Percentiles rank a stretch among this genome's conserved stretches.
phyloP scores from a whole-genome alignment of 2,113 vertebrate species.

The Hydrochoerus hydrochaeris region DNA sequence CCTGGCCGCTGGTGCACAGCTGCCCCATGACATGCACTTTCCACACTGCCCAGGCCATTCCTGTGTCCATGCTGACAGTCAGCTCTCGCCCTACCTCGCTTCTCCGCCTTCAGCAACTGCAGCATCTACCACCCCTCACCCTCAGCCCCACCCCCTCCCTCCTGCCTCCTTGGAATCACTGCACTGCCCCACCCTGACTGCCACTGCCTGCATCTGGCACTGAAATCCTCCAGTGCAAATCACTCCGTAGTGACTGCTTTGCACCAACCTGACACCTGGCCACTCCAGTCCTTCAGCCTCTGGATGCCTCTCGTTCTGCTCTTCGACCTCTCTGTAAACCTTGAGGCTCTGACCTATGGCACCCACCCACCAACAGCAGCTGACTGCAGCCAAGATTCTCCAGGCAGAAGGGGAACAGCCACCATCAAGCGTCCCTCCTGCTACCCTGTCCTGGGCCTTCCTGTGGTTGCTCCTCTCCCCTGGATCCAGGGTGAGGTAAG shows the following conservation, averaged over 20 bases:
- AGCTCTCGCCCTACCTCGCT: neutral
- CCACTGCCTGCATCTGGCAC: neutral
- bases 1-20: neutral
- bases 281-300: neutral
- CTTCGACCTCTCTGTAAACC: neutral
- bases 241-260: neutral
- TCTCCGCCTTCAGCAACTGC: neutral
- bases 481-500: neutral
- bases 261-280: neutral
- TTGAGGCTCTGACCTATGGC: neutral
- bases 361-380: neutral
- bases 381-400: neutral
- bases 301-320: neutral
- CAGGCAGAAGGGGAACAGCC: neutral
- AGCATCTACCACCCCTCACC: too few species aligned
- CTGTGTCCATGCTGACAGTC: neutral
- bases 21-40: neutral
- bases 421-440: neutral
- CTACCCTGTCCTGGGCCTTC: neutral
- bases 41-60: neutral
- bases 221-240: neutral
- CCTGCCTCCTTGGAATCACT: neutral
- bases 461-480: neutral
- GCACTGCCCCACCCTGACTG: neutral
- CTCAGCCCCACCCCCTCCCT: too few species aligned